These are phyloP conservation scores for Eclectus roratus DNA, from an alignment of 2,113 vertebrate species.

Conservation along the genomic window DNA sequence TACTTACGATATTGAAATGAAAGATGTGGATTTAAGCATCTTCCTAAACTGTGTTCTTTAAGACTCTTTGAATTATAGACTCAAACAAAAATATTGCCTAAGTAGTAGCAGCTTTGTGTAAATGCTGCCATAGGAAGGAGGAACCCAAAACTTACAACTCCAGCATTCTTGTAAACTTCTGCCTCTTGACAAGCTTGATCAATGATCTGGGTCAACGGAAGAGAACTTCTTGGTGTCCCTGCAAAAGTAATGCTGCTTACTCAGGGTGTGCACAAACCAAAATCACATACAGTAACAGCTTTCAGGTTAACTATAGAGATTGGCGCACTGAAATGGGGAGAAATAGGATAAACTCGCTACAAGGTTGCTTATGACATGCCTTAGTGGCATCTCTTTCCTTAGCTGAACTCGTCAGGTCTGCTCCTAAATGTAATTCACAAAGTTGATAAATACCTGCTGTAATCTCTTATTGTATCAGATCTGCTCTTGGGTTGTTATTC, in stretches of 20 bases:
- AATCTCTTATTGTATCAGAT: neutral
- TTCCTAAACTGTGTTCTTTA: neutral
- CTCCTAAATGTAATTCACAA: neutral
- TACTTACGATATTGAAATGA: neutral
- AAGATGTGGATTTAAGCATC: neutral
- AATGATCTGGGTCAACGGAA: slow-evolving; percentile 75
- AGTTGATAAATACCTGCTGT: neutral
- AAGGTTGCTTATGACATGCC: neutral
- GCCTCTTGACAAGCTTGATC: slow-evolving; percentile 83
- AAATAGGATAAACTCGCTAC: neutral
- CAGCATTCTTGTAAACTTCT: slow-evolving; percentile 76
- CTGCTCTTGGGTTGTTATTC: neutral
- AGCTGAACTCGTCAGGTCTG: neutral
- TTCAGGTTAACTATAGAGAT: neutral
- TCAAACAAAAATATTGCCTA: neutral
- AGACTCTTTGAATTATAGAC: neutral
- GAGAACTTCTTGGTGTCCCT: slow-evolving; percentile 78
- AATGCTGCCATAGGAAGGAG: neutral
- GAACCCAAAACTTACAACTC: slow-evolving; percentile 71
- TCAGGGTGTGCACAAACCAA: neutral
- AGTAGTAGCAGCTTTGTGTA: neutral
- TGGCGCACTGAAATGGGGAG: neutral
- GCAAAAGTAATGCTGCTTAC: neutral
- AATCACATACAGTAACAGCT: neutral
- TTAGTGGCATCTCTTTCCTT: neutral